Evolutionary conservation across 1,140 invertebrate species (phyloP).

Genomic region (Hyles euphorbiae): DNA sequence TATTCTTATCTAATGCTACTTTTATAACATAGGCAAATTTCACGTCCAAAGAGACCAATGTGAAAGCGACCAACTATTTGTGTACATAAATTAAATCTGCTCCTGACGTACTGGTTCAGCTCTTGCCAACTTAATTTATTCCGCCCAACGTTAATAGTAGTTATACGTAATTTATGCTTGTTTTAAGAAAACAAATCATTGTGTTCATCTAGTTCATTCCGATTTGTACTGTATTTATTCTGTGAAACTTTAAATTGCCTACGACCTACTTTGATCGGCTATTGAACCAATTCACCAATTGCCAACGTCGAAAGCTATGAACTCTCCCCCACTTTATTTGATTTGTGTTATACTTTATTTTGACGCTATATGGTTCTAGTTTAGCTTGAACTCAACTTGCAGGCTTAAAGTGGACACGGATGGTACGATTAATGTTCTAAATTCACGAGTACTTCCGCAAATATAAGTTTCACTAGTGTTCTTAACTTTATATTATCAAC

Average conservation of each 20-base stretch:
- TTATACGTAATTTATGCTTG: constrained; percentile 14
- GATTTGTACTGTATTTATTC: constrained; percentile 53
- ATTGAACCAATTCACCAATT: constrained; percentile 60
- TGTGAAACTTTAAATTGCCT: constrained; percentile 69
- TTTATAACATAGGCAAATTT: too few species aligned
- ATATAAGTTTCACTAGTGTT: too few species aligned
- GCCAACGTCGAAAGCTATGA: constrained; percentile 43
- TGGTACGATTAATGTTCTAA: too few species aligned
- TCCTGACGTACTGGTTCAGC: too few species aligned
- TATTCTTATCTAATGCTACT: too few species aligned
- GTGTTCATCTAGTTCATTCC: constrained; percentile 26
- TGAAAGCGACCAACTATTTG: too few species aligned
- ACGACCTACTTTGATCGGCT: constrained; percentile 56
- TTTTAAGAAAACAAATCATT: constrained; percentile 12
- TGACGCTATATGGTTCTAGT: neutral
- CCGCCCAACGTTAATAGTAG: constrained; percentile 11
- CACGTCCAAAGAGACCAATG: too few species aligned
- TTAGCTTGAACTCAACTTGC: too few species aligned
- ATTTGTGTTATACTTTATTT: constrained; percentile 28
- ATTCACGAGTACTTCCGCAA: too few species aligned
- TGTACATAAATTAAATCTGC: too few species aligned
- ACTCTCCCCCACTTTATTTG: constrained; percentile 38
- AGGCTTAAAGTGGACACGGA: too few species aligned
- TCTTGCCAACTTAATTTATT: constrained; percentile 18
- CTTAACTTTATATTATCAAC: too few species aligned